These are phyloP conservation scores for Andrena hattorfiana DNA, from an alignment of 2,888 invertebrate species.

Conservation along the genomic window DNA sequence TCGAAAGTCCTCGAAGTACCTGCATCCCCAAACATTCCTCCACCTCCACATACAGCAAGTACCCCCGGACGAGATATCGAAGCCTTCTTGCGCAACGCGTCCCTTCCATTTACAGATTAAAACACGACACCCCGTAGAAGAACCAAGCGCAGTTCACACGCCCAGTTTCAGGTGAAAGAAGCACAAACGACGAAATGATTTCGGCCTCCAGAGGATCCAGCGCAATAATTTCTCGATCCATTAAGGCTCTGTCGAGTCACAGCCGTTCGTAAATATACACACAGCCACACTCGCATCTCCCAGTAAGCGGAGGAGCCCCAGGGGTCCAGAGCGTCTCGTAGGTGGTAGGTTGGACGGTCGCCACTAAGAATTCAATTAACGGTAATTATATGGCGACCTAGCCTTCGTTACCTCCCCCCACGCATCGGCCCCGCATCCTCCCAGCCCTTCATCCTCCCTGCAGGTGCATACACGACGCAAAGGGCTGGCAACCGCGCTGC, in stretches of 20 bases:
- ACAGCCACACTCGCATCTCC: conserved; percentile 36
- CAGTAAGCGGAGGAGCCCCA: conserved; percentile 61
- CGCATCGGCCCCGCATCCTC: conserved; percentile 24
- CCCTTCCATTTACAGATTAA: conserved; percentile 62
- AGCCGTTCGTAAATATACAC: conserved; percentile 33
- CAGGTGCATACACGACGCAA: conserved; percentile 68
- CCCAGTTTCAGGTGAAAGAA: conserved; percentile 51
- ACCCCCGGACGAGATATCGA: background rate
- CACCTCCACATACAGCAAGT: no score
- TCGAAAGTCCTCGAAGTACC: background rate
- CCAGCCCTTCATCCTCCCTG: conserved; percentile 31
- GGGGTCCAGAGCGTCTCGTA: conserved; percentile 49
- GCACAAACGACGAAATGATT: conserved; percentile 56
- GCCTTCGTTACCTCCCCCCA: conserved; percentile 70
- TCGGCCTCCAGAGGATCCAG: conserved; percentile 51
- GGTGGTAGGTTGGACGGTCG: conserved; percentile 75
- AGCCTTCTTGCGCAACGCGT: background rate
- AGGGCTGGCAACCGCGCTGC: conserved; percentile 67
- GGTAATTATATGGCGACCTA: conserved; percentile 80
- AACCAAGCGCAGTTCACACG: conserved; percentile 15
- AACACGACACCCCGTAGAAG: conserved; percentile 56
- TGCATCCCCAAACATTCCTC: background rate
- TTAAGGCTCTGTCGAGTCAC: conserved; percentile 54
- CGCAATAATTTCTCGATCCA: conserved; percentile 72
- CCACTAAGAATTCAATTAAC: conserved; percentile 83